These are phyloP conservation scores for Lutjanus argentimaculatus DNA, from an alignment of 2,797 vertebrate species.

Conservation along the genomic window DNA sequence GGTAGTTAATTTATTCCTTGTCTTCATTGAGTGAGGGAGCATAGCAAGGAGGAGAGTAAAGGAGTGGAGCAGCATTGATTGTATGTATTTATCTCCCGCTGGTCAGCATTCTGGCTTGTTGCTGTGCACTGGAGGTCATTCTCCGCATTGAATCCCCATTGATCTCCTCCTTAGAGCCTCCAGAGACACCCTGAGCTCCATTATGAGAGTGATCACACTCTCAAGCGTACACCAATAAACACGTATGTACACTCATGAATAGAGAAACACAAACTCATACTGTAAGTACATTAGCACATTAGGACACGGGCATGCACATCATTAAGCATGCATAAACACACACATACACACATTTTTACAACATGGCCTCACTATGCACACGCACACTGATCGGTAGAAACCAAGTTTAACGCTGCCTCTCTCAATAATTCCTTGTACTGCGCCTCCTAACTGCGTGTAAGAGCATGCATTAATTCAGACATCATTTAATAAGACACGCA, in stretches of 20 bases:
- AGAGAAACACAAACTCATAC: slow-evolving; percentile 53
- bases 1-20: slow-evolving; percentile 80
- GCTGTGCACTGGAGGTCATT: slow-evolving; percentile 82
- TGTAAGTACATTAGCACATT: slow-evolving; percentile 54
- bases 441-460: slow-evolving; percentile 82
- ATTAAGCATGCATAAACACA: slow-evolving; percentile 52
- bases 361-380: slow-evolving; percentile 25
- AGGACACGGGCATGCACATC: slow-evolving; percentile 26
- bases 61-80: slow-evolving; percentile 74
- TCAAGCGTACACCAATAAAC: slow-evolving; percentile 63
- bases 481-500: slow-evolving; percentile 89
- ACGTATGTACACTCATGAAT: slow-evolving; percentile 56
- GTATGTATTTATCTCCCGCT: slow-evolving; percentile 81
- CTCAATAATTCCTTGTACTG: slow-evolving; percentile 86
- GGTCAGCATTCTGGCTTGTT: slow-evolving; percentile 76
- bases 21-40: slow-evolving; percentile 72
- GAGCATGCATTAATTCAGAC: slow-evolving; percentile 85
- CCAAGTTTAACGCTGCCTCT: slow-evolving; percentile 77
- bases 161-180: slow-evolving; percentile 81
- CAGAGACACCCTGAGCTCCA: slow-evolving; percentile 71
- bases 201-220: slow-evolving; percentile 75
- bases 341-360: slow-evolving; percentile 38
- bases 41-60: slow-evolving; percentile 45
- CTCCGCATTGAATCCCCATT: slow-evolving; percentile 83
- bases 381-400: slow-evolving; percentile 83